Evolutionary conservation across 2,113 vertebrate genomes (phyloP).

Genomic region (Paradoxurus hermaphroditus): DNA sequence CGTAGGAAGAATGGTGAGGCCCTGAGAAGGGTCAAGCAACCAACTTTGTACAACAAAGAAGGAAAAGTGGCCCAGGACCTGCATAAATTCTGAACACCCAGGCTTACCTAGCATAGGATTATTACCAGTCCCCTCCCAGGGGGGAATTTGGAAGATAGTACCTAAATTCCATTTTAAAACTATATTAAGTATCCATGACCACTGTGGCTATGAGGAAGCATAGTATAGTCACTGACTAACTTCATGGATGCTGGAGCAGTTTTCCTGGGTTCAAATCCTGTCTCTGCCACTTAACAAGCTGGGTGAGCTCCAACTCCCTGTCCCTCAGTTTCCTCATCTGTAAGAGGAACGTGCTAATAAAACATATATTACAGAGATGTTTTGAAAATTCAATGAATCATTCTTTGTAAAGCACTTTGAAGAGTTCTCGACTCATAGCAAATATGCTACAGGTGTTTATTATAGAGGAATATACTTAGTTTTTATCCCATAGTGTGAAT

Average conservation of each 20-base stretch:
- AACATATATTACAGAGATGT: background rate
- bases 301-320: background rate
- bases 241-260: too few relatives aligned
- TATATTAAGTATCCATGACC: background rate
- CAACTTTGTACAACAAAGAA: background rate
- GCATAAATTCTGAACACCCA: background rate
- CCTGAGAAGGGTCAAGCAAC: background rate
- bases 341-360: background rate
- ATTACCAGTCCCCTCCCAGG: background rate
- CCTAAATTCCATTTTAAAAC: background rate
- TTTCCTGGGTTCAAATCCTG: background rate
- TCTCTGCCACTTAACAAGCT: background rate
- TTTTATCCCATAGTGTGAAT: background rate
- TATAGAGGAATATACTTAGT: background rate
- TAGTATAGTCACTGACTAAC: too few relatives aligned
- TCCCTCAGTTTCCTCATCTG: background rate
- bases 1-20: background rate
- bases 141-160: background rate
- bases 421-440: background rate
- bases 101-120: background rate
- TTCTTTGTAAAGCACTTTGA: background rate
- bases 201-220: fast-evolving
- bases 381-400: background rate
- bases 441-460: background rate
- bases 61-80: background rate